A percentile compares a stretch with the other conserved stretches of the same genome.
phyloP scores from a whole-genome alignment of 1,140 invertebrate genomes.

The roundworm (Caenorhabditis elegans) region WBcel235 BX284605.5:5161501-5162000 shows the following conservation, averaged over 20 bases:
- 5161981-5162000: too few species aligned
- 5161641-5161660: background rate
- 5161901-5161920: background rate
- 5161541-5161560: slow-evolving; percentile 1
- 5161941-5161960: background rate
- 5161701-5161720: slow-evolving; percentile 21
- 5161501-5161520: slow-evolving; percentile 35
- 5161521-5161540: slow-evolving; percentile 46
- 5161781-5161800: slow-evolving; percentile 36
- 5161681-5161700: slow-evolving; percentile 45
- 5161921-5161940: background rate
- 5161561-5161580: slow-evolving; percentile 33
- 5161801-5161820: slow-evolving; percentile 48
- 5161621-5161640: background rate
- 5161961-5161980: too few species aligned
- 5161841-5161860: slow-evolving; percentile 9
- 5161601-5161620: slow-evolving; percentile 42
- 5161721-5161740: slow-evolving; percentile 29
- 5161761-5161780: slow-evolving; percentile 37
- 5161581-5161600: slow-evolving; percentile 40
- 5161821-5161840: slow-evolving; percentile 40
- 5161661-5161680: slow-evolving; percentile 38
- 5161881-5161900: slow-evolving; percentile 13
- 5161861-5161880: slow-evolving; percentile 19
- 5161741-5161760: slow-evolving; percentile 21